These are phyloP conservation scores for Aphelenchoides fujianensis DNA, from an alignment of 1,140 invertebrate species.

Conservation along the genomic window DNA sequence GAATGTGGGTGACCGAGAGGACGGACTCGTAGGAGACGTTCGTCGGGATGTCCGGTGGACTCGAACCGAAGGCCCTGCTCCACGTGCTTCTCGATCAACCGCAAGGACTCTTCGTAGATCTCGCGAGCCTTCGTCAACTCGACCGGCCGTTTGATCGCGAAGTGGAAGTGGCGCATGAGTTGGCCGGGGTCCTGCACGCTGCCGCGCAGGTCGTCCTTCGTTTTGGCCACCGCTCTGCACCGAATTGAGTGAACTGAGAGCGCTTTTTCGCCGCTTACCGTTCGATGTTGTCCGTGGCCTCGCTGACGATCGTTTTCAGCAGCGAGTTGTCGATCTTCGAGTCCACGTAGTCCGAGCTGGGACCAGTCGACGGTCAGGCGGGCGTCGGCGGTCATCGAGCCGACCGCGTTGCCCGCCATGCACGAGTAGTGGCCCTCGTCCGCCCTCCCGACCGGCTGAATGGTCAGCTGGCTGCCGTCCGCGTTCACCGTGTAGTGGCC, in stretches of 20 bases:
- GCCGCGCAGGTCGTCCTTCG: constrained; percentile 40
- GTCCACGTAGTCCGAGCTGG: constrained; percentile 48
- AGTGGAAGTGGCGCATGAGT: constrained; percentile 56
- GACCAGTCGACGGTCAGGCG: constrained; percentile 36
- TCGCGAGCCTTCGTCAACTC: constrained; percentile 57
- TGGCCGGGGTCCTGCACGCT: constrained; percentile 38
- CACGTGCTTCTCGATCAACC: constrained; percentile 59
- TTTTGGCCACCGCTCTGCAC: constrained; percentile 53
- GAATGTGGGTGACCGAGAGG: constrained; percentile 58
- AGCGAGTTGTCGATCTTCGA: constrained; percentile 36
- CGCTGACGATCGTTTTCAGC: constrained; percentile 51
- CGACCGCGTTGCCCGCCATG: constrained; percentile 58
- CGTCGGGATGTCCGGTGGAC: constrained; percentile 42
- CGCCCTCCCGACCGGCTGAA: constrained; percentile 32
- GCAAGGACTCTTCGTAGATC: constrained; percentile 59
- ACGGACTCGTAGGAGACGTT: constrained; percentile 62
- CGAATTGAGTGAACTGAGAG: background rate
- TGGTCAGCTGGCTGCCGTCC: constrained; percentile 53
- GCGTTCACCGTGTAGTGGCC: constrained; percentile 49
- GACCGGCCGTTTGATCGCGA: constrained; percentile 53
- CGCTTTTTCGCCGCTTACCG: too few relatives aligned
- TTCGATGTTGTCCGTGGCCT: constrained; percentile 58
- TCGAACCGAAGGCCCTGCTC: constrained; percentile 52
- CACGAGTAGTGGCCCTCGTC: constrained; percentile 55
- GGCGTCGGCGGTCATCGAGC: constrained; percentile 56